Evolutionary conservation across 1,140 invertebrate genomes (phyloP).

Genomic region (Lysiphlebus fabarum): DNA sequence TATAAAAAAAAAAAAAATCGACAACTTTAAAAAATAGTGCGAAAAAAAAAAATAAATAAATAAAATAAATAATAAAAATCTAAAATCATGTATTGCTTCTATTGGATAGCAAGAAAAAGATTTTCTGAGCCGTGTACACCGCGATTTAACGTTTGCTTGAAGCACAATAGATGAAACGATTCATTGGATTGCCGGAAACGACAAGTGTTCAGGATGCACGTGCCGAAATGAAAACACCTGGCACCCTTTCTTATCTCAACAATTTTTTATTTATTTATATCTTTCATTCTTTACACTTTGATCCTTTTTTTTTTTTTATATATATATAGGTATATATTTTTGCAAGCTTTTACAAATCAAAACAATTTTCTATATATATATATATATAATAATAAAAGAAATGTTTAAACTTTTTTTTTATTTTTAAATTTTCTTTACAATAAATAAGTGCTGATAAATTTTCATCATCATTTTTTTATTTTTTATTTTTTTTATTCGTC

Average conservation of each 20-base stretch:
- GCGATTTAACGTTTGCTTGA: constrained; percentile 22
- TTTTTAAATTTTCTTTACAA: too few species aligned
- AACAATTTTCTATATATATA: not conserved
- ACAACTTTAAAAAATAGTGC: too few species aligned
- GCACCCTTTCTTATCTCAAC: not conserved
- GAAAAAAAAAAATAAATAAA: not conserved
- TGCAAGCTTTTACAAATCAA: not conserved
- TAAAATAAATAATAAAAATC: not conserved
- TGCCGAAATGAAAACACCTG: constrained; percentile 20
- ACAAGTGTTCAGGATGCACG: constrained; percentile 11
- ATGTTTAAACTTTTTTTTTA: not conserved
- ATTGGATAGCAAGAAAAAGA: constrained; percentile 19
- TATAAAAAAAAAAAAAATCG: too few species aligned
- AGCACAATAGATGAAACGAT: constrained; percentile 23
- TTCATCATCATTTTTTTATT: too few species aligned
- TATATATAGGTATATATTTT: too few species aligned
- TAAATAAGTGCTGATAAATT: too few species aligned
- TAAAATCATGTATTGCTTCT: constrained; percentile 6
- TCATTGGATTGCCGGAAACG: constrained; percentile 25
- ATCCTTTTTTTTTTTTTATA: not conserved
- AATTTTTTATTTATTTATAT: not conserved
- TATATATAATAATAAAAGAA: not conserved
- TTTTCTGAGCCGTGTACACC: constrained; percentile 12
- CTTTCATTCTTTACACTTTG: not conserved
- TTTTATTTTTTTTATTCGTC: too few species aligned